phyloP scores from a whole-genome alignment of 1,140 invertebrate species.

The Ostrea edulis region DNA sequence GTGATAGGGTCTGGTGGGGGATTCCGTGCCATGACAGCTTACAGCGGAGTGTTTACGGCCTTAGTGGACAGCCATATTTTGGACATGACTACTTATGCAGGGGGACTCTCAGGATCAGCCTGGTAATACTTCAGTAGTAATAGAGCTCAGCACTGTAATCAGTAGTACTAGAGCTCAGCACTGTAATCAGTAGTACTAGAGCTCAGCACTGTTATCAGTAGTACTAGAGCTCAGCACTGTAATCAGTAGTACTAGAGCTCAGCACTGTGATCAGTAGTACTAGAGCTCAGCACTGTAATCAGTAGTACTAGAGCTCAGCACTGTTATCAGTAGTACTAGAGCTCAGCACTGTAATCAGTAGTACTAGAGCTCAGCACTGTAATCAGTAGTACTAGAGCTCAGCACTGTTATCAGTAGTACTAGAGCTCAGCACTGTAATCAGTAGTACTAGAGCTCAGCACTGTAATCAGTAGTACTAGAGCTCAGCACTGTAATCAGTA shows the following conservation, averaged over 20 bases:
- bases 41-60: slow-evolving; percentile 79
- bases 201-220: neutral
- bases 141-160: neutral
- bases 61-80: slow-evolving; percentile 77
- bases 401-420: neutral
- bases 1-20: slow-evolving; percentile 81
- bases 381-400: too few species aligned
- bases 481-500: neutral
- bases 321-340: neutral
- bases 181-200: neutral
- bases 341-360: neutral
- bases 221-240: neutral
- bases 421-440: neutral
- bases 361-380: neutral
- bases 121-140: slow-evolving; percentile 72
- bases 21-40: slow-evolving; percentile 80
- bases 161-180: neutral
- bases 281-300: neutral
- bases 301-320: too few species aligned
- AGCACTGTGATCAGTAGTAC: neutral
- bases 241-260: neutral
- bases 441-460: neutral
- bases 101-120: slow-evolving; percentile 80
- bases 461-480: neutral
- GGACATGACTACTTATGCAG: slow-evolving; percentile 79